Conservation (phyloP, 2,113 vertebrate genomes). For the Ctenodactylus gundi region DNA sequence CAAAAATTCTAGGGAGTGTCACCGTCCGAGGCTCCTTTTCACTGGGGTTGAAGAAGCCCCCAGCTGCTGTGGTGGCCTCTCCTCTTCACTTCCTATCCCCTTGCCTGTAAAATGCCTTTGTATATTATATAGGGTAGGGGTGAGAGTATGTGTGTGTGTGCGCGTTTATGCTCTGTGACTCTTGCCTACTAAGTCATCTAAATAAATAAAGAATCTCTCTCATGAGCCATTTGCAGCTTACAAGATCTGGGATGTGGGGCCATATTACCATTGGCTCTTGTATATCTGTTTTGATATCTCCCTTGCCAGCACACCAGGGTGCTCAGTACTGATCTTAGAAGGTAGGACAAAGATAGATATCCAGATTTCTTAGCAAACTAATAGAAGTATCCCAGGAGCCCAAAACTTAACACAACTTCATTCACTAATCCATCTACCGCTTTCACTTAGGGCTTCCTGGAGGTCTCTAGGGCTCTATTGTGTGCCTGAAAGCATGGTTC, state of each 20-base stretch:
- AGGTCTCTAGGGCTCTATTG: not conserved
- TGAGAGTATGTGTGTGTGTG: not conserved
- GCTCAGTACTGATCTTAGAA: not conserved
- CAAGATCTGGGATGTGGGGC: not conserved
- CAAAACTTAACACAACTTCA: not conserved
- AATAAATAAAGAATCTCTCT: slow-evolving; percentile 72
- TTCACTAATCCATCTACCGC: not conserved
- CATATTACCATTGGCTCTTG: not conserved
- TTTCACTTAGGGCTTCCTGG: not conserved
- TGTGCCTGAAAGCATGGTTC: not conserved
- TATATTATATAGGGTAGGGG: not conserved
- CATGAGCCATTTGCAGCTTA: slow-evolving; percentile 6
- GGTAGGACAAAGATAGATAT: not conserved
- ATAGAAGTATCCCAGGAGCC: not conserved
- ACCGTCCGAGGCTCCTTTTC: not conserved
- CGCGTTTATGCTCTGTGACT: slow-evolving; percentile 14
- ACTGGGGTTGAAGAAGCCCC: not conserved
- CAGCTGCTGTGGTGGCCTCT: not conserved
- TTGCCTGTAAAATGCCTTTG: slow-evolving; percentile 36
- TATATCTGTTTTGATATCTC: not conserved
- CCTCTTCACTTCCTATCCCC: not conserved
- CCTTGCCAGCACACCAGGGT: too few species aligned
- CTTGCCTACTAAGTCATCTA: slow-evolving; percentile 51
- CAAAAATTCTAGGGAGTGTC: not conserved
- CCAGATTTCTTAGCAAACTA: not conserved